phyloP scores from a whole-genome alignment of 1,140 invertebrate genomes.

The Alviniconcha marisindica region DNA sequence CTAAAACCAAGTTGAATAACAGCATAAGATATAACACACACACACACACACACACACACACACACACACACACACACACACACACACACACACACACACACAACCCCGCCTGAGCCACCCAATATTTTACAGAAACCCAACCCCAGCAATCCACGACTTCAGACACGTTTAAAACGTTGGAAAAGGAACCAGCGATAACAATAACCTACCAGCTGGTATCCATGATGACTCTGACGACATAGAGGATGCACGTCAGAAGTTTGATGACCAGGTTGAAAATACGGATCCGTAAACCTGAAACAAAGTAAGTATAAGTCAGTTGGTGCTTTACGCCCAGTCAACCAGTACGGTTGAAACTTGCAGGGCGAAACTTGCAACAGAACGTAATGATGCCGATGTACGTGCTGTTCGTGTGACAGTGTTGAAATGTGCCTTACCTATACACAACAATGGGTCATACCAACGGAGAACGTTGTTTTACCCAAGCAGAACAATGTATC shows the following conservation, averaged over 20 bases:
- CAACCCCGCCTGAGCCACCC: too few species aligned
- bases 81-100: not conserved
- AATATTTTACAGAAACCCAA: not conserved
- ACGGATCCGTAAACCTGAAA: slow-evolving; percentile 95
- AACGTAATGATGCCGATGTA: too few species aligned
- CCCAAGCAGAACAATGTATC: too few species aligned
- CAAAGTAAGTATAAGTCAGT: not conserved
- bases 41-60: not conserved
- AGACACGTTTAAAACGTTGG: not conserved
- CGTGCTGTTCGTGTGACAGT: too few species aligned
- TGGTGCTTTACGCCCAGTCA: too few species aligned
- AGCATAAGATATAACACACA: not conserved
- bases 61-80: not conserved
- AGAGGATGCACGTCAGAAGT: slow-evolving; percentile 95
- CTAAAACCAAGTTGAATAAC: not conserved
- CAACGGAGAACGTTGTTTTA: too few species aligned
- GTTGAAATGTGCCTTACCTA: too few species aligned
- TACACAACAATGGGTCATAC: too few species aligned
- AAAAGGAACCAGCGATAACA: not conserved
- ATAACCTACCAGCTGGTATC: slow-evolving; percentile 78
- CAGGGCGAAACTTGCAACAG: too few species aligned
- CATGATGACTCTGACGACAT: slow-evolving; percentile 93
- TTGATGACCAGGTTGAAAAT: slow-evolving; percentile 98
- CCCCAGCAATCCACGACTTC: not conserved
- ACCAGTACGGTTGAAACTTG: too few species aligned